Percentiles rank a stretch among this genome's conserved stretches.
Evolutionary conservation across 1,140 invertebrate species (phyloP).

Genomic region (Drosophila athabasca): DNA sequence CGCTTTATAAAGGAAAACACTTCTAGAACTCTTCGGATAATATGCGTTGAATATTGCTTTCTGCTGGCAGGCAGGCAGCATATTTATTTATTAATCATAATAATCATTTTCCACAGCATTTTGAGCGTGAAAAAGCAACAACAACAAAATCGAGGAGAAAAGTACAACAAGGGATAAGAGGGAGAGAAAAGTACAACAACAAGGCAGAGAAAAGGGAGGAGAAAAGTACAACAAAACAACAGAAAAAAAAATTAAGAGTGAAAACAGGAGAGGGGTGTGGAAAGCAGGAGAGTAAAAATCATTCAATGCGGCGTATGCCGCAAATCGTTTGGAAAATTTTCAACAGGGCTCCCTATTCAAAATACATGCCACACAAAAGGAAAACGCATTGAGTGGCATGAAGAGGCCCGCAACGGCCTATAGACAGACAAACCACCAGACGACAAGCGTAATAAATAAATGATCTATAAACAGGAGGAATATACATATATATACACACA

Average conservation of each 20-base stretch:
- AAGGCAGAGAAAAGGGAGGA: conserved; percentile 23
- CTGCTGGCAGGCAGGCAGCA: conserved; percentile 20
- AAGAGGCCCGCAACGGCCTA: background rate
- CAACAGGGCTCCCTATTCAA: conserved; percentile 49
- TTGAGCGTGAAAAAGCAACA: conserved; percentile 69
- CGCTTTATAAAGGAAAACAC: conserved; percentile 33
- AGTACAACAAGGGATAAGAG: conserved; percentile 23
- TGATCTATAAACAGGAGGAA: conserved; percentile 45
- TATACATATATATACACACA: conserved; percentile 24
- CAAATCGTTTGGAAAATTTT: conserved; percentile 79
- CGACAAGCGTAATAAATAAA: conserved; percentile 61
- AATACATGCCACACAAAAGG: conserved; percentile 50
- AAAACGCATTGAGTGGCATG: conserved; percentile 4
- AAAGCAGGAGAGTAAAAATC: conserved; percentile 28
- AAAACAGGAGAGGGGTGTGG: no score
- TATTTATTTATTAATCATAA: conserved; percentile 83
- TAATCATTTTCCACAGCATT: conserved; percentile 78
- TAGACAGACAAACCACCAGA: conserved; percentile 33
- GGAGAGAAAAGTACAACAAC: background rate
- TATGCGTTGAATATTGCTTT: conserved; percentile 50
- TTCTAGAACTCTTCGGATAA: conserved; percentile 60
- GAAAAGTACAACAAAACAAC: background rate
- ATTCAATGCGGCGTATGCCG: conserved; percentile 80
- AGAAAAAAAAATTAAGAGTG: no score
- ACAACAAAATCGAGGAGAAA: conserved; percentile 7